A percentile compares a stretch with the other conserved stretches of the same genome.
Evolutionary conservation across 2,797 vertebrate genomes (phyloP).

Genomic region (Rachycentron canadum): DNA sequence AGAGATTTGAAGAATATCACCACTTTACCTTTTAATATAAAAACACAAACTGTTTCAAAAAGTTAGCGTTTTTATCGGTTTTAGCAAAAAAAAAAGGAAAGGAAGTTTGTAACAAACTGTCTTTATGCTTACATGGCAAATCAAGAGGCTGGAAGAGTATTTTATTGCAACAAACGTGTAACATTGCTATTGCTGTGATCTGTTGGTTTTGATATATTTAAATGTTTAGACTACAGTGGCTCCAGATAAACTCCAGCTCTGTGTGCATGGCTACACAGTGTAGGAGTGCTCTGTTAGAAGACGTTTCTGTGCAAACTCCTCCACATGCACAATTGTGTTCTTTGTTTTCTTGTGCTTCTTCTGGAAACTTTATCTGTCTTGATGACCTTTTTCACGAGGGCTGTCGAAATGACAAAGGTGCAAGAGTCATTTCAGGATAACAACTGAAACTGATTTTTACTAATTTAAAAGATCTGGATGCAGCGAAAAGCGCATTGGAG

Average conservation of each 20-base stretch:
- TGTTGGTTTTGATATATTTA: slow-evolving; percentile 34
- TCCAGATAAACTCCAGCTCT: slow-evolving; percentile 63
- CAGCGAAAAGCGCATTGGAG: background rate
- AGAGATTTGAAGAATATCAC: slow-evolving; percentile 7
- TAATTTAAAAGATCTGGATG: background rate
- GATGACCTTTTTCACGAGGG: slow-evolving; percentile 37
- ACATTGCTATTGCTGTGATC: slow-evolving; percentile 27
- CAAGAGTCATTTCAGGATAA: slow-evolving; percentile 57
- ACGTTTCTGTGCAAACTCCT: slow-evolving; percentile 78
- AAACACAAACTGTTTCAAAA: background rate
- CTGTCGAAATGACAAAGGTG: slow-evolving; percentile 32
- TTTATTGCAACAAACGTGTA: slow-evolving; percentile 13
- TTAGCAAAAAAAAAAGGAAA: background rate
- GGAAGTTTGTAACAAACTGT: background rate
- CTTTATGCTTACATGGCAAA: slow-evolving; percentile 16
- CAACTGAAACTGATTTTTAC: slow-evolving; percentile 13
- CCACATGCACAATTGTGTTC: slow-evolving; percentile 74
- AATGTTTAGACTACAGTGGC: slow-evolving; percentile 44
- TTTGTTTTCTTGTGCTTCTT: slow-evolving; percentile 70
- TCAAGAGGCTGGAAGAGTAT: slow-evolving; percentile 4
- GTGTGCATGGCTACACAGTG: slow-evolving; percentile 70
- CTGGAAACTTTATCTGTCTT: slow-evolving; percentile 59
- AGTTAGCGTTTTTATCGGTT: background rate
- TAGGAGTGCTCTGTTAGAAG: slow-evolving; percentile 79
- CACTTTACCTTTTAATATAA: background rate